A percentile compares a stretch with the other conserved stretches of the same genome.
Evolutionary conservation across 2,797 vertebrate genomes (phyloP).

Genomic region (Halcyon leucocephala): DNA sequence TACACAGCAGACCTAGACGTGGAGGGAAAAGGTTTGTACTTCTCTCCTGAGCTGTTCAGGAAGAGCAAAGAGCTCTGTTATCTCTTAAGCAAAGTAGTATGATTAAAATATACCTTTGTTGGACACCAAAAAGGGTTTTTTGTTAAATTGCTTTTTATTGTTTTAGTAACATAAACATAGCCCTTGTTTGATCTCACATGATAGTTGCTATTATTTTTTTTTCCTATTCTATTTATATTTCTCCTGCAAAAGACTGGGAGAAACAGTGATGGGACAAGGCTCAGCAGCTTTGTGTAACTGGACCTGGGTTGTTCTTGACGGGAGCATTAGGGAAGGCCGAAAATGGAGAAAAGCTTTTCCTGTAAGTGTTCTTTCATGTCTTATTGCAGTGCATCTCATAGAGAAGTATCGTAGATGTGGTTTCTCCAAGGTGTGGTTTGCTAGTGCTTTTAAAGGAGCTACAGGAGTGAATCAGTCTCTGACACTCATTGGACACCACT

Average conservation of each 20-base stretch:
- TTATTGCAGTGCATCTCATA: conserved; percentile 83
- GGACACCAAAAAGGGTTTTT: background rate
- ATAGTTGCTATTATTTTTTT: background rate
- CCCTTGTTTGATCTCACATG: background rate
- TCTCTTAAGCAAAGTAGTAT: background rate
- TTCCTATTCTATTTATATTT: background rate
- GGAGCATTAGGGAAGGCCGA: background rate
- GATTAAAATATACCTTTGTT: background rate
- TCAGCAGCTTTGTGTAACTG: background rate
- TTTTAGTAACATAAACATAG: background rate
- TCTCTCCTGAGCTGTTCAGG: background rate
- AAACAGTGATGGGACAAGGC: background rate
- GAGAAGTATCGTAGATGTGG: conserved; percentile 87
- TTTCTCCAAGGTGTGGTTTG: conserved; percentile 89
- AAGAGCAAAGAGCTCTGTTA: background rate
- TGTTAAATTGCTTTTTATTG: background rate
- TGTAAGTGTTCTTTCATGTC: background rate
- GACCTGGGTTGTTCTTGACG: background rate
- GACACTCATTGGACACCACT: conserved; percentile 86
- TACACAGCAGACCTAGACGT: conserved; percentile 88
- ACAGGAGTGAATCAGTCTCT: conserved; percentile 87
- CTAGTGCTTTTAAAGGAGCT: conserved; percentile 96
- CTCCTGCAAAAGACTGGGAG: background rate
- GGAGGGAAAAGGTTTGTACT: conserved; percentile 83
- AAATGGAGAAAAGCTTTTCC: background rate